Evolutionary conservation across 2,113 vertebrate species (phyloP).

Genomic region (Gymnobelideus leadbeateri): DNA sequence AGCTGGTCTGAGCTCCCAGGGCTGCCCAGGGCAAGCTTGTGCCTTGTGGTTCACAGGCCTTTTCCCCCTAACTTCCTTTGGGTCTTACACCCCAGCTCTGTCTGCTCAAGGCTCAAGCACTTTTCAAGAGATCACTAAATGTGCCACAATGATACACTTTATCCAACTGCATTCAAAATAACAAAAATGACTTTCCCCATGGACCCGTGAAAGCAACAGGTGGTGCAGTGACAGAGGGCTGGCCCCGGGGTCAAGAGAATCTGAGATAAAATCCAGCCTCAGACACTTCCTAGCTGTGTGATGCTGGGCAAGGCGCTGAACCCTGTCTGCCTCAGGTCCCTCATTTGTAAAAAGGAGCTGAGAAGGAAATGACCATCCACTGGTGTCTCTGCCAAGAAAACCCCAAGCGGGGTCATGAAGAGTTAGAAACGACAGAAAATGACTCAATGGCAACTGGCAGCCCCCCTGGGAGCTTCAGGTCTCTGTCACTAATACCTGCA

Average conservation of each 20-base stretch:
- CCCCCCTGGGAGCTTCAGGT: not conserved
- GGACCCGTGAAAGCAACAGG: fast-evolving
- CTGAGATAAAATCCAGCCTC: not conserved
- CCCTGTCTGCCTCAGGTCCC: not conserved
- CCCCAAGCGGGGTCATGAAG: not conserved
- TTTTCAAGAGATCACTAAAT: not conserved
- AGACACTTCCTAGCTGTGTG: not conserved
- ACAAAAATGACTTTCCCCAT: not conserved
- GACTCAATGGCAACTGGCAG: not conserved
- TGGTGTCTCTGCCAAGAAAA: not conserved
- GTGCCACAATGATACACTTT: not conserved
- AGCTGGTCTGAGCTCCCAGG: not conserved
- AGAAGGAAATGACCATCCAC: not conserved
- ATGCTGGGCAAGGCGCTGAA: not conserved
- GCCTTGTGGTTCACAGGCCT: not conserved
- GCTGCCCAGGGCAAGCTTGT: not conserved
- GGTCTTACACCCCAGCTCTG: too few species aligned
- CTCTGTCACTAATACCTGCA: not conserved
- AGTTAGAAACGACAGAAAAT: not conserved
- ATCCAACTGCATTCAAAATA: not conserved
- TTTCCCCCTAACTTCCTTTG: not conserved
- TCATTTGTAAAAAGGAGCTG: not conserved
- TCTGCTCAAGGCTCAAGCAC: not conserved
- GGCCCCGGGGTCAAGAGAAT: not conserved
- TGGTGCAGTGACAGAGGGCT: not conserved